These are phyloP conservation scores for Rhea americana DNA, from an alignment of 2,113 vertebrate species.

Conservation along the genomic window DNA sequence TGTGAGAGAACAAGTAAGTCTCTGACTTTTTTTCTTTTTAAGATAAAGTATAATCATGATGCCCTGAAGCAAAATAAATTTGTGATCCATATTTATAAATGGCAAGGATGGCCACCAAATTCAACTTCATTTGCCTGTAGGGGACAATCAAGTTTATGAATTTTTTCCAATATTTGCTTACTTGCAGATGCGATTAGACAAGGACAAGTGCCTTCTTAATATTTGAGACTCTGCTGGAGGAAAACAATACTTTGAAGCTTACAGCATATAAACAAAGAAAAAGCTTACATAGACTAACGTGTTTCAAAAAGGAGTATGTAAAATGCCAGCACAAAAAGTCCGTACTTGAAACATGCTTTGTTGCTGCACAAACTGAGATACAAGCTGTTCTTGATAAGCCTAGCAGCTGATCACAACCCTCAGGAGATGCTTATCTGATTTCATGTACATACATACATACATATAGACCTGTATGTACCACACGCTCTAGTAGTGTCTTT, in stretches of 20 bases:
- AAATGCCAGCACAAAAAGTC: slow-evolving; percentile 7
- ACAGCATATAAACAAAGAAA: slow-evolving; percentile 24
- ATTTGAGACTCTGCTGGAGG: not conserved
- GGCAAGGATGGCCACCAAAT: slow-evolving; percentile 18
- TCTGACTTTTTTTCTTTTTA: slow-evolving; percentile 16
- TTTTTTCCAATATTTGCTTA: slow-evolving; percentile 57
- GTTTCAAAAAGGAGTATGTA: slow-evolving; percentile 53
- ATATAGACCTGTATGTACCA: not conserved
- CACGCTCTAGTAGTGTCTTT: not conserved
- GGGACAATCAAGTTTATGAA: slow-evolving; percentile 26
- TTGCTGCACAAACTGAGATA: not conserved
- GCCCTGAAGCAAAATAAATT: slow-evolving; percentile 22
- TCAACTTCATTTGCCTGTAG: slow-evolving; percentile 30
- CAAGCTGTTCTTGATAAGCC: slow-evolving; percentile 11
- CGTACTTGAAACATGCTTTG: not conserved
- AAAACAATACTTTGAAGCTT: slow-evolving; percentile 24
- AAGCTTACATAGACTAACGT: slow-evolving; percentile 20
- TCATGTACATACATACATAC: not conserved
- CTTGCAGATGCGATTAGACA: slow-evolving; percentile 40
- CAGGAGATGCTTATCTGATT: not conserved
- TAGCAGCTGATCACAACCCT: not conserved
- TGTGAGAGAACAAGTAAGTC: not conserved
- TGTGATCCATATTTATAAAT: slow-evolving; percentile 49
- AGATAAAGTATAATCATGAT: slow-evolving; percentile 25
- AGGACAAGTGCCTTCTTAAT: slow-evolving; percentile 31